Evolutionary conservation across 2,888 invertebrate species (phyloP), one percentile per base, ranked within the genome.

Genomic region (Drosophila borealis): DNA sequence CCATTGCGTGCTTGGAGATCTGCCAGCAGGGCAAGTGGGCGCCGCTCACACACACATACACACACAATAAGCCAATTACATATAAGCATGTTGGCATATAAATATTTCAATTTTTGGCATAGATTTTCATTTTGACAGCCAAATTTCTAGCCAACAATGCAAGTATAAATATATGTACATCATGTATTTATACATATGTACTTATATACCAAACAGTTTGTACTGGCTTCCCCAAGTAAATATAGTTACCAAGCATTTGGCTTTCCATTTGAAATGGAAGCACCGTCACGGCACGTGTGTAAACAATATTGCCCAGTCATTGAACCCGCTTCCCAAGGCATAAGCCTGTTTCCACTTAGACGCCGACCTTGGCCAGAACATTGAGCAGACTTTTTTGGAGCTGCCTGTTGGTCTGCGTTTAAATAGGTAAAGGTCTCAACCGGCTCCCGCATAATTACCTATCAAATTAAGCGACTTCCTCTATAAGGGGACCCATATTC

Each of bases 271-370:
- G 11, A 39, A 61, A 61, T 46, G 64, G 51, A 48, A 49, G 19
- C n/a, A 19, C 6, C 33, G 53, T 33, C 10, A 19, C n/a, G 54
- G 51, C 63, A 69, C 69, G 56, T 69, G 55, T 69, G 63, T 69
- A 56, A 70, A 69, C 55, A 70, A 51, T 45, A 39, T 56, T 21
- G 14, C 36, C 11, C 48, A 68, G 63, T 29, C 68, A 56, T 51
- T 68, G 55, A 48, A 53, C 51, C 29, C 56, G 3, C 2, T 25
- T 19, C 42, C 29, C 29, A 29, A 11, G 66, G 42, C 34, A 19
- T 48, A 48, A 41, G 33, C 41, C 33, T 19, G 37, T 6, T 4
- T 14, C 51, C 41, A 14, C 17, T 5, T 6, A 42, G 42, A 19
- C 44, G 13, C 44, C 21, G 44, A 21, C 44, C 44, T 44, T 44